phyloP scores from a whole-genome alignment of 2,888 invertebrate species.

The Drosophila robusta region DNA sequence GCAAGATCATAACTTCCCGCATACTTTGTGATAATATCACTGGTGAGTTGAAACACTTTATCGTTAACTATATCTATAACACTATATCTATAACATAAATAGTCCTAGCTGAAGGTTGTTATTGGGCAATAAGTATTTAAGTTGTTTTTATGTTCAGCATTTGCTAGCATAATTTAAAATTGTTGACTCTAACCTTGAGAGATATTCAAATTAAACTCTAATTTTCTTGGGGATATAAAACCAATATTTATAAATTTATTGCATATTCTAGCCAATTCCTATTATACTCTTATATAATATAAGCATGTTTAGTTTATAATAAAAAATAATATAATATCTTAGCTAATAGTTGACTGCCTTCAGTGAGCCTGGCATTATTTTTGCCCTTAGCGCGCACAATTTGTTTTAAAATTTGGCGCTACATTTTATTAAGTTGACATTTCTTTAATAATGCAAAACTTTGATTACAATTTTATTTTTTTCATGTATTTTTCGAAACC shows the following conservation, averaged over 20 bases:
- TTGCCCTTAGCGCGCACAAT: conserved; percentile 22
- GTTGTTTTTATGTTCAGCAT: conserved; percentile 5
- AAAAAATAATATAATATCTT: neutral
- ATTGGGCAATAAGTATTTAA: neutral
- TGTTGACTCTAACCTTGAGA: too few species aligned
- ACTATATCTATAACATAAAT: neutral
- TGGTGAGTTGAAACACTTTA: conserved; percentile 86
- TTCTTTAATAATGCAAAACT: conserved; percentile 35
- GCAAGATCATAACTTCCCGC: conserved; percentile 93
- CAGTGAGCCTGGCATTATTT: neutral
- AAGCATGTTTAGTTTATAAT: conserved; percentile 25
- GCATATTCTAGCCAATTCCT: neutral
- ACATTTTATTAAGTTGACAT: conserved; percentile 23
- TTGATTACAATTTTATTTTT: conserved; percentile 51
- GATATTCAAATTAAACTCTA: neutral
- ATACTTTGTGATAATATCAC: conserved; percentile 94
- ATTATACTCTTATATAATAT: neutral
- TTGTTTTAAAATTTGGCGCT: conserved; percentile 29
- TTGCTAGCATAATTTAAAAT: neutral
- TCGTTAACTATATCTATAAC: neutral
- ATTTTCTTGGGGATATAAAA: neutral
- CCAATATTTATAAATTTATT: neutral
- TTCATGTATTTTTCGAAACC: conserved; percentile 61
- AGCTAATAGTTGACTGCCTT: conserved; percentile 1
- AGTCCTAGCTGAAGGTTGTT: neutral